Base-by-base conservation (phyloP, 2,888 invertebrate species). In the Drosophila prostipennis region DNA sequence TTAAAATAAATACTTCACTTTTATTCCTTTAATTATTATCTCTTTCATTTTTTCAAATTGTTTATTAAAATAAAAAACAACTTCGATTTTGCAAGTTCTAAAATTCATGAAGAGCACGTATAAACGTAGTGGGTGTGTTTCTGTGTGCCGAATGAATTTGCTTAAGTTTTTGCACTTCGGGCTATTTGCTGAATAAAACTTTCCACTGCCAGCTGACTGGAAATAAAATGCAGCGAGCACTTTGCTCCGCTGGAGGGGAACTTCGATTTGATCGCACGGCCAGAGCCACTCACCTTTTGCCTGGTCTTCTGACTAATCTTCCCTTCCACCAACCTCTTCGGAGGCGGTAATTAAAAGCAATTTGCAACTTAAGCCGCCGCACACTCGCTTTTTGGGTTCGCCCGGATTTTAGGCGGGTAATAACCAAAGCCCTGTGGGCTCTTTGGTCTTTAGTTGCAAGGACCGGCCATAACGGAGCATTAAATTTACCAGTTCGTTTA, bases 401-500 rank as follows among this genome's bases (percentile, higher is more conserved):
- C 5, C 48, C 2, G 59, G 8, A 42, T 7, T 42, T 59, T 36
- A 13, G 40, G 16, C 29, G 26, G 26, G 26, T 59, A 42, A 63
- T 49, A 49, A 36, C 42, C 32, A 40, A n/a, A 36, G 26, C 34
- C 58, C 48, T 11, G 34, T 0, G 46, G 46, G 40, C 48, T 48
- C 48, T 49, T 48, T 43, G 42, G 61, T 46, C 4, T 29, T 19
- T 29, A 29, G 29, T 29, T 37, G 23, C 32, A 29, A 14, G 36
- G 42, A 29, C 34, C 23, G 46, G 43, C 10, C 63, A 56, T 56
- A 51, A 69, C 54, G 42, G 34, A 26, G 71, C 52, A 72, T 60
- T 63, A 54, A 72, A 72, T 72, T 64, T 71, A 63, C 54, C 71
- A 72, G 71, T 72, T 64, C 64, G 71, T 72, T 72, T 57, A 55